Evolutionary conservation across 2,888 invertebrate genomes (phyloP).

Genomic region (Stomorhina lunata): DNA sequence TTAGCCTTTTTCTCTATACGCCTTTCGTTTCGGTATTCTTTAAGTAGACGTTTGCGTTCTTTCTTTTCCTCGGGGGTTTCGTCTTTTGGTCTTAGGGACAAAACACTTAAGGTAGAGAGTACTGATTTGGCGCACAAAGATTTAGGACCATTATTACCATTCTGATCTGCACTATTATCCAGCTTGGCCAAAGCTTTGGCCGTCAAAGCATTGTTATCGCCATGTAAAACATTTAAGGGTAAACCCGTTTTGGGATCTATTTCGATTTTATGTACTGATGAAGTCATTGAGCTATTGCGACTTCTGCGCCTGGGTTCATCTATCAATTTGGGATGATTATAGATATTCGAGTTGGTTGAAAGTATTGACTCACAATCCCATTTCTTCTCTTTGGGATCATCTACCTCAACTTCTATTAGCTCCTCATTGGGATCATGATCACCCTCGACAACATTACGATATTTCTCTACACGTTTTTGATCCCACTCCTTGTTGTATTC

Average conservation of each 20-base stretch:
- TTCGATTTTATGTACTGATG: slow-evolving; percentile 82
- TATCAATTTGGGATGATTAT: slow-evolving; percentile 95
- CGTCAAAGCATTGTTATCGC: slow-evolving; percentile 84
- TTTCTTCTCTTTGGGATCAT: slow-evolving; percentile 84
- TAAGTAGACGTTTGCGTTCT: slow-evolving; percentile 88
- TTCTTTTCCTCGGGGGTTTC: slow-evolving; percentile 89
- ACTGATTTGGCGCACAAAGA: slow-evolving; percentile 84
- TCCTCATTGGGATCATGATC: slow-evolving; percentile 82
- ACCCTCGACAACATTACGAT: slow-evolving; percentile 77
- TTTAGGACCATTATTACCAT: slow-evolving; percentile 79
- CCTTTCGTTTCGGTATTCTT: slow-evolving; percentile 89
- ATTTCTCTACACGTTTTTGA: slow-evolving; percentile 78
- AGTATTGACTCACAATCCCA: slow-evolving; percentile 97
- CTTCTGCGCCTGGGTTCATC: slow-evolving; percentile 83
- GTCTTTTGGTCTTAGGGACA: slow-evolving; percentile 87
- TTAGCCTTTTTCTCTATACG: slow-evolving; percentile 91
- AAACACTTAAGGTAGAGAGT: slow-evolving; percentile 85
- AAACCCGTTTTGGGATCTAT: slow-evolving; percentile 88
- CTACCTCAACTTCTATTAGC: slow-evolving; percentile 83
- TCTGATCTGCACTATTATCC: slow-evolving; percentile 79
- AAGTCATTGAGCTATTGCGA: slow-evolving; percentile 67
- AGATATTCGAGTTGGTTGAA: slow-evolving; percentile 93
- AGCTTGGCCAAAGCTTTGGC: slow-evolving; percentile 85
- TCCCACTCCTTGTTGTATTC: slow-evolving; percentile 83
- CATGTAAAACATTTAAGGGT: slow-evolving; percentile 84